Evolutionary conservation across 1,140 invertebrate species (phyloP).

Genomic region (Dreissena polymorpha): DNA sequence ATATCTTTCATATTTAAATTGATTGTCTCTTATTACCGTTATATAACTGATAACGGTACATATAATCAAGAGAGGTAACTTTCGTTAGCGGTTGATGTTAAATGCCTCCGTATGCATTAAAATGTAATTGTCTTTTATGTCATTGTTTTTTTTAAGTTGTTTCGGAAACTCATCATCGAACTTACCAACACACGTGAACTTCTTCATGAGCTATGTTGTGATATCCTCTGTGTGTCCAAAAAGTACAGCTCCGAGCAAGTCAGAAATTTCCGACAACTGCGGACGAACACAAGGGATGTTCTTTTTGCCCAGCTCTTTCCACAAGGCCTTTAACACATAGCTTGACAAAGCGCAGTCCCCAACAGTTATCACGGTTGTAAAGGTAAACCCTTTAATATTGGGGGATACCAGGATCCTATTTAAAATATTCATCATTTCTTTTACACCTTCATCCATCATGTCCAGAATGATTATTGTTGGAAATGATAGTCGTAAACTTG

Average conservation of each 20-base stretch:
- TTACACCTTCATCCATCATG: slow-evolving; percentile 15
- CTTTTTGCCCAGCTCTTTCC: background rate
- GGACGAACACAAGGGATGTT: slow-evolving; percentile 20
- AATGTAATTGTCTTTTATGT: too few species aligned
- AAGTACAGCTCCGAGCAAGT: slow-evolving; percentile 18
- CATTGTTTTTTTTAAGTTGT: too few species aligned
- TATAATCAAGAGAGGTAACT: too few species aligned
- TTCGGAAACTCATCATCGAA: too few species aligned
- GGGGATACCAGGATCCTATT: background rate
- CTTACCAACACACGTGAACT: slow-evolving; percentile 32
- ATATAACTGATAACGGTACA: too few species aligned
- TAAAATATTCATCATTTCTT: slow-evolving; percentile 4
- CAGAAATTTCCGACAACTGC: slow-evolving; percentile 17
- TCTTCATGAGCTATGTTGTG: slow-evolving; percentile 11
- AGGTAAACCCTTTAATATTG: background rate
- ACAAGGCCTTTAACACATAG: slow-evolving; percentile 14
- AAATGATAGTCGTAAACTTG: slow-evolving; percentile 4
- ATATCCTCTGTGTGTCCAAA: slow-evolving; percentile 41
- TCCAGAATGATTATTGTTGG: background rate
- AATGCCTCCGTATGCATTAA: too few species aligned
- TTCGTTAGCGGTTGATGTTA: too few species aligned
- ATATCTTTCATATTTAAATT: too few species aligned
- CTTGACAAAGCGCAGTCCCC: slow-evolving; percentile 25
- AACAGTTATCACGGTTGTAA: slow-evolving; percentile 23
- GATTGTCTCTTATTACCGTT: too few species aligned